Conservation (phyloP, 2,113 vertebrate genomes). For the Hemichromis elongatus region DNA sequence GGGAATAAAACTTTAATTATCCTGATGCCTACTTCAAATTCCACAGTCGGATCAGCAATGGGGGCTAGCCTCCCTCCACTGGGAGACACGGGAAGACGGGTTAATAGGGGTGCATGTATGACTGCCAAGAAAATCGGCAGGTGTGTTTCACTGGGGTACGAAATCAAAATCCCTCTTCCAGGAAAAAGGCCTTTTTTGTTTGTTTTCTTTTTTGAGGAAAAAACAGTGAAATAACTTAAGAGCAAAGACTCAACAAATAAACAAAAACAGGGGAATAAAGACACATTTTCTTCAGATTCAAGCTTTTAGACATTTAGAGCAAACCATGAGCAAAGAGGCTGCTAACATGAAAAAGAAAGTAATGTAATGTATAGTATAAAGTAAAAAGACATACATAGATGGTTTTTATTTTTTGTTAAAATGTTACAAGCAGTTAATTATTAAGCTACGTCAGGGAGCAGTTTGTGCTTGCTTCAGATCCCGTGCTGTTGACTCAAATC, state of each 20-base stretch:
- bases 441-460: not conserved
- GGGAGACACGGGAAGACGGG: constrained; percentile 28
- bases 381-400: not conserved
- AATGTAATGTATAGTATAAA: not conserved
- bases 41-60: not conserved
- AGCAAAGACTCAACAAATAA: not conserved
- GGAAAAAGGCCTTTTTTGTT: not conserved
- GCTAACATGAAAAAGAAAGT: not conserved
- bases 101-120: constrained; percentile 52
- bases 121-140: constrained; percentile 18
- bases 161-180: not conserved
- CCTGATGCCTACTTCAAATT: constrained; percentile 37
- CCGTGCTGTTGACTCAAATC: not conserved
- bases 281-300: not conserved
- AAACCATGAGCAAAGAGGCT: not conserved
- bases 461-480: not conserved
- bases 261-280: not conserved
- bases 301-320: not conserved
- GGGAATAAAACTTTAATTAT: constrained; percentile 68
- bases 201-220: not conserved
- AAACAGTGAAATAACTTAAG: not conserved
- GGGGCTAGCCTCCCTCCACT: not conserved
- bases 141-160: not conserved
- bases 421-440: not conserved
- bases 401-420: not conserved